Evolutionary conservation across 2,113 vertebrate genomes (phyloP), one percentile per base, ranked within the genome.

Genomic region (human (Homo sapiens)): DNA sequence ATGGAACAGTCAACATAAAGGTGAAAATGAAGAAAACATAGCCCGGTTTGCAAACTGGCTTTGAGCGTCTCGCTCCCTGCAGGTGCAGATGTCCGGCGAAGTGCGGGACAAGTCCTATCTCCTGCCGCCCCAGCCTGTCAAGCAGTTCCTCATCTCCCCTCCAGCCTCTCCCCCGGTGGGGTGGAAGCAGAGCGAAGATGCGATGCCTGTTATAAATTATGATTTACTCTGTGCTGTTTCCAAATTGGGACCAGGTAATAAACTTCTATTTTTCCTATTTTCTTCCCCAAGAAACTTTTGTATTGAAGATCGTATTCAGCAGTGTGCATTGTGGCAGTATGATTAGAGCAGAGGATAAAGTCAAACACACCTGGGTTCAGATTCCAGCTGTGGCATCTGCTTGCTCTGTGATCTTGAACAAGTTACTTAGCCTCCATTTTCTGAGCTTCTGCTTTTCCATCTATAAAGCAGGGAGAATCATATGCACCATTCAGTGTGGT

Each of bases 101-200:
- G 98, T 99, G 40, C 99, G 99, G 0, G 99, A 99, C 97, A 99
- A 99, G 86, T 98, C 99, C 0, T 99, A 99, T 97, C 98, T 99
- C 93, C 99, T 99, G 45, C 99, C 99, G 1, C 99, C 99, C 0
- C 99, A 99, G 70, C 99, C 99, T 2, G 98, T 98, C 95, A 99
- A 99, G 35, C 99, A 99, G 99, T 99, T 99, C 97, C 99, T 99
- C 97, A 99, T 99, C 94, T 99, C 99, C 0, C 99, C 99, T 0
- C 99, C 99, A 0, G 99, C 99, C 0, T 99, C 99, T 1, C 99
- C 99, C 0, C 99, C 99, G 0, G 99, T 99, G 81, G 99, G 99
- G 3, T 99, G 99, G 99, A 99, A 99, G 94, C 99, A 99, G 98
- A 99, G 99, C 16, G 99, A 99, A 59, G 99, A 99, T 18, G 99